Percentiles rank a stretch among this genome's conserved stretches.
These are phyloP conservation scores for Phthorimaea operculella DNA, from an alignment of 1,140 invertebrate genomes.

Conservation along the genomic window DNA sequence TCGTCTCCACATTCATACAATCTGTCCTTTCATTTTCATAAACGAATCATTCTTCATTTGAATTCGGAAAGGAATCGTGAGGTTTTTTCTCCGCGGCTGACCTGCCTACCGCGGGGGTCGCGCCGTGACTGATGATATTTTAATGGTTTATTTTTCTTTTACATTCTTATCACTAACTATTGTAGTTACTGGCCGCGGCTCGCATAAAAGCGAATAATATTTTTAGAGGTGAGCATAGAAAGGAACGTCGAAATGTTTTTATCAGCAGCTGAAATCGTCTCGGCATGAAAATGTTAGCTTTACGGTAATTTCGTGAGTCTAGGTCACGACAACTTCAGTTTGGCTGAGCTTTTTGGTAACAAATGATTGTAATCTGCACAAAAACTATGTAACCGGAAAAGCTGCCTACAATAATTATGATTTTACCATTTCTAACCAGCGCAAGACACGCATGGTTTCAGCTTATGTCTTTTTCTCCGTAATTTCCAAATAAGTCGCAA, in stretches of 20 bases:
- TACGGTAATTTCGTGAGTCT: neutral
- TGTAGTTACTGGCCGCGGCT: constrained; percentile 23
- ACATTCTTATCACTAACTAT: constrained; percentile 58
- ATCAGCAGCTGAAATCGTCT: neutral
- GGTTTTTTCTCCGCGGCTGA: constrained; percentile 55
- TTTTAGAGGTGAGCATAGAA: constrained; percentile 4
- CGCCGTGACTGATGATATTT: constrained; percentile 58
- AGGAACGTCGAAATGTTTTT: neutral
- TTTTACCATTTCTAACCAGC: too few species aligned
- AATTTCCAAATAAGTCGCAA: too few species aligned
- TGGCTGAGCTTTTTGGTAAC: neutral
- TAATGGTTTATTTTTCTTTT: constrained; percentile 65
- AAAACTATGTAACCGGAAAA: too few species aligned
- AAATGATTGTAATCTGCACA: too few species aligned
- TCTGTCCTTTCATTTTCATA: constrained; percentile 66
- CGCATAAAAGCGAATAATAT: constrained; percentile 4
- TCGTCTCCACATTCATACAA: constrained; percentile 51
- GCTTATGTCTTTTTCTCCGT: too few species aligned
- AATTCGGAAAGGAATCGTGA: constrained; percentile 52
- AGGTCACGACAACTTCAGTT: neutral
- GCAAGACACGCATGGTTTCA: too few species aligned
- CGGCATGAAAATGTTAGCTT: neutral
- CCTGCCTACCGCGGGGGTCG: constrained; percentile 59
- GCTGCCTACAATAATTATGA: too few species aligned
- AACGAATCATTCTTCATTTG: constrained; percentile 65